Conservation (phyloP, 2,888 invertebrate genomes). For the Ennomos fuscantarius region DNA sequence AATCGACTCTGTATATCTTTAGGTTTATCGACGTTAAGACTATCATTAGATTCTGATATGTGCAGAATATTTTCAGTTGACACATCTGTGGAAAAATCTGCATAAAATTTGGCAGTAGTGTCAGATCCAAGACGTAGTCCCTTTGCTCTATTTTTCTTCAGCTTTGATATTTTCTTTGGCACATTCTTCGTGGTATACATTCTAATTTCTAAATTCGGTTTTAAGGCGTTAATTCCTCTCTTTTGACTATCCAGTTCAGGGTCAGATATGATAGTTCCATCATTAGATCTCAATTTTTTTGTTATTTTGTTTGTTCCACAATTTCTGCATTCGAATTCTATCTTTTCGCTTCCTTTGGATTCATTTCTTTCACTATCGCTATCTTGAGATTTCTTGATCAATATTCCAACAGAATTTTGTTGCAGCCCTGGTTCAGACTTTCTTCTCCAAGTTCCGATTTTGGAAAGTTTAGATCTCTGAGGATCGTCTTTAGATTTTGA, state of each 20-base stretch:
- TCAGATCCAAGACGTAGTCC: slow-evolving; percentile 75
- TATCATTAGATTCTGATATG: slow-evolving; percentile 88
- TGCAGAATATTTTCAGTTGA: slow-evolving; percentile 86
- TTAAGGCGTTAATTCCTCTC: slow-evolving; percentile 46
- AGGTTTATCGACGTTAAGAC: slow-evolving; percentile 76
- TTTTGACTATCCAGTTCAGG: slow-evolving; percentile 68
- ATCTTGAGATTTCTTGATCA: slow-evolving; percentile 68
- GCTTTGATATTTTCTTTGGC: slow-evolving; percentile 89
- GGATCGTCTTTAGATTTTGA: slow-evolving; percentile 82
- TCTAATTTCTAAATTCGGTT: slow-evolving; percentile 81
- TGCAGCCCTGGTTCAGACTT: slow-evolving; percentile 90
- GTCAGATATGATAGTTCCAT: slow-evolving; percentile 66
- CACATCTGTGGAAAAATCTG: slow-evolving; percentile 86
- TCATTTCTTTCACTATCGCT: slow-evolving; percentile 69
- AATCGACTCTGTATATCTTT: slow-evolving; percentile 52
- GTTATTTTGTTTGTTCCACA: slow-evolving; percentile 78
- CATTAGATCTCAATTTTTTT: slow-evolving; percentile 59
- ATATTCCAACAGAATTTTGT: slow-evolving; percentile 64
- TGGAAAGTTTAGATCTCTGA: slow-evolving; percentile 75
- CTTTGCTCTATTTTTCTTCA: slow-evolving; percentile 88
- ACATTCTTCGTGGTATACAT: slow-evolving; percentile 88
- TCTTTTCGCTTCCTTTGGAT: slow-evolving; percentile 69
- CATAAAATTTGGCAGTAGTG: slow-evolving; percentile 88
- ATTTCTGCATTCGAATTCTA: slow-evolving; percentile 78
- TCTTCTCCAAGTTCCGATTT: slow-evolving; percentile 88